These are phyloP conservation scores for Penaeus japonicus DNA, from an alignment of 1,140 invertebrate genomes.

Conservation along the genomic window DNA sequence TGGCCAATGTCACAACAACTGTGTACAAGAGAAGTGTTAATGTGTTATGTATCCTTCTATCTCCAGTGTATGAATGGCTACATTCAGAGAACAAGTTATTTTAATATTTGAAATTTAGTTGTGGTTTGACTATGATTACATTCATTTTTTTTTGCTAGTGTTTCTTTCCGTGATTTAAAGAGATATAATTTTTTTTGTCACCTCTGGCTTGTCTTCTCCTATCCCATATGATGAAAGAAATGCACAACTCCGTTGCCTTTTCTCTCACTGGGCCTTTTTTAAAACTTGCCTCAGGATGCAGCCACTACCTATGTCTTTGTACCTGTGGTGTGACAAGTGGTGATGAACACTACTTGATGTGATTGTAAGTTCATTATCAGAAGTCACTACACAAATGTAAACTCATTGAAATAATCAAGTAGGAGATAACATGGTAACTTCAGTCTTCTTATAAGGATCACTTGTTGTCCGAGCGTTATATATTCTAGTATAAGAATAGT, in stretches of 20 bases:
- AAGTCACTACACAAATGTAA: slow-evolving; percentile 40
- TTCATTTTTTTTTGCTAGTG: neutral
- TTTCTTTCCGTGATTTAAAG: slow-evolving; percentile 24
- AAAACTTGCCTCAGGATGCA: neutral
- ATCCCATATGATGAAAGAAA: neutral
- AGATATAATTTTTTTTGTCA: neutral
- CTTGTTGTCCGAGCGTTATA: too few relatives aligned
- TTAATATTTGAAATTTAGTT: neutral
- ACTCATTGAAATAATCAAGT: slow-evolving; percentile 37
- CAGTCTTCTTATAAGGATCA: too few relatives aligned
- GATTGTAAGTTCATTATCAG: slow-evolving; percentile 15
- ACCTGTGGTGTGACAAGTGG: slow-evolving; percentile 33
- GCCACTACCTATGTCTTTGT: slow-evolving; percentile 15
- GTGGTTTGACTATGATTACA: neutral
- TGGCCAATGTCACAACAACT: slow-evolving; percentile 20
- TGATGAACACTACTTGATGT: slow-evolving; percentile 3
- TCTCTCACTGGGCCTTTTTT: too few relatives aligned
- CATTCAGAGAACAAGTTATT: slow-evolving; percentile 23
- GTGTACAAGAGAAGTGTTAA: slow-evolving; percentile 35
- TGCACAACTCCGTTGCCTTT: neutral
- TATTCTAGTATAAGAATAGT: too few relatives aligned
- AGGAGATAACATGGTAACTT: neutral
- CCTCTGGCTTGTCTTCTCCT: neutral
- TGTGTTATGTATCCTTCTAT: slow-evolving; percentile 41
- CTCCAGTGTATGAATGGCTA: slow-evolving; percentile 20